Percentiles rank a stretch among this genome's conserved stretches.
phyloP scores from a whole-genome alignment of 1,140 invertebrate genomes.

The Drosophila simulans region DNA sequence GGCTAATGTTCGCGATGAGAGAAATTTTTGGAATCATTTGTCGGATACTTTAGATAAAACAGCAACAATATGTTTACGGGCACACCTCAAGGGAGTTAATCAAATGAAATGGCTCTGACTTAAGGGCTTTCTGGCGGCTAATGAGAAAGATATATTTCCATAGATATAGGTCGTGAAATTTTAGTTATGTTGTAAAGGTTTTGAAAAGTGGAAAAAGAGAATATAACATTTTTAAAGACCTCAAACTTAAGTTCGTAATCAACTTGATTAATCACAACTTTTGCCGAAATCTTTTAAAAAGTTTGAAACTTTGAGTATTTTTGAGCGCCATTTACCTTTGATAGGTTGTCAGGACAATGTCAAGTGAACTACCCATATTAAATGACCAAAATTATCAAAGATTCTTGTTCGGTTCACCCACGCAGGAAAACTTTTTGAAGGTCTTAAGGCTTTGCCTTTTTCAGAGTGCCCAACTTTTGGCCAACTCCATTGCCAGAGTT shows the following conservation, averaged over 20 bases:
- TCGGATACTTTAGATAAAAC: conserved; percentile 42
- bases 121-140: background rate
- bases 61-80: conserved; percentile 17
- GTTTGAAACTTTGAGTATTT: conserved; percentile 18
- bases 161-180: conserved; percentile 11
- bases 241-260: background rate
- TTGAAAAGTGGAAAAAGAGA: background rate
- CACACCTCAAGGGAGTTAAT: conserved; percentile 29
- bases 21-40: conserved; percentile 51
- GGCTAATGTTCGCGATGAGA: conserved; percentile 44
- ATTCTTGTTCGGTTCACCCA: background rate
- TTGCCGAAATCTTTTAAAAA: conserved; percentile 5
- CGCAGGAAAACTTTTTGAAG: conserved; percentile 5
- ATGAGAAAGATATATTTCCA: background rate
- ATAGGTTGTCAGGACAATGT: conserved; percentile 38
- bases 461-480: conserved; percentile 14
- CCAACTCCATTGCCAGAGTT: conserved; percentile 18
- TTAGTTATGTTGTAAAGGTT: background rate
- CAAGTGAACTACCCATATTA: conserved; percentile 34
- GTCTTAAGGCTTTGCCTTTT: background rate
- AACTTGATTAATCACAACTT: conserved; percentile 13
- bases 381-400: conserved; percentile 31
- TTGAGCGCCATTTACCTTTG: conserved; percentile 34
- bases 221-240: background rate
- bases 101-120: conserved; percentile 24